Evolutionary conservation across 35 echinoderm and acorn worm genomes (phyloP), one percentile per base, ranked within the genome.

Genomic region (Diadema setosum): DNA sequence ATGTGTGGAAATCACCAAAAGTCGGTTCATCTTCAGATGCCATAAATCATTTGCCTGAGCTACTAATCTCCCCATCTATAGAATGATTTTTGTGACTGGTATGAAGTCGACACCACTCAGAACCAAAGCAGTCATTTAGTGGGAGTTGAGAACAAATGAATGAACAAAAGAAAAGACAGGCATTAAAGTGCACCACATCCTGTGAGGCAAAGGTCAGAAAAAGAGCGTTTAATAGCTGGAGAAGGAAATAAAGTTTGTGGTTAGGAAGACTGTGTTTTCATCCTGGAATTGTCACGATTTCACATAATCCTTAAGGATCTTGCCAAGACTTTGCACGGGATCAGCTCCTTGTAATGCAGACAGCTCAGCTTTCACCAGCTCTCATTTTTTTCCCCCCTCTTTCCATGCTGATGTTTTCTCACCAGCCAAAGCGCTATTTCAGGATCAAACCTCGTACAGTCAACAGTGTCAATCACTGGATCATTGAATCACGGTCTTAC

Each of bases 101-200:
- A n/a, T n/a, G n/a, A n/a, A n/a, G n/a, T n/a, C n/a, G n/a, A n/a
- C n/a, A n/a, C n/a, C n/a, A n/a, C n/a, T n/a, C n/a, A n/a, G n/a
- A n/a, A n/a, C n/a, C n/a, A n/a, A n/a, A n/a, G n/a, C n/a, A n/a
- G n/a, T n/a, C n/a, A n/a, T n/a, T n/a, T n/a, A n/a, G n/a, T n/a
- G n/a, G n/a, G n/a, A n/a, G n/a, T n/a, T n/a, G n/a, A n/a, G n/a
- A n/a, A n/a, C n/a, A n/a, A n/a, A n/a, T n/a, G n/a, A n/a, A n/a
- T n/a, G n/a, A n/a, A n/a, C n/a, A n/a, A n/a, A n/a, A n/a, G n/a
- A n/a, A n/a, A n/a, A n/a, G n/a, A n/a, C n/a, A n/a, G n/a, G n/a
- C 73, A 73, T 73, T 73, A 34, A 73, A 73, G 67, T 73, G 18
- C 35, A 78, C 73, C 73, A 78, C 73, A 78, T 78, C 73, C 73